Evolutionary conservation across 2,888 invertebrate species (phyloP), one percentile per base, ranked within the genome.

Genomic region (Tetranychus piercei): DNA sequence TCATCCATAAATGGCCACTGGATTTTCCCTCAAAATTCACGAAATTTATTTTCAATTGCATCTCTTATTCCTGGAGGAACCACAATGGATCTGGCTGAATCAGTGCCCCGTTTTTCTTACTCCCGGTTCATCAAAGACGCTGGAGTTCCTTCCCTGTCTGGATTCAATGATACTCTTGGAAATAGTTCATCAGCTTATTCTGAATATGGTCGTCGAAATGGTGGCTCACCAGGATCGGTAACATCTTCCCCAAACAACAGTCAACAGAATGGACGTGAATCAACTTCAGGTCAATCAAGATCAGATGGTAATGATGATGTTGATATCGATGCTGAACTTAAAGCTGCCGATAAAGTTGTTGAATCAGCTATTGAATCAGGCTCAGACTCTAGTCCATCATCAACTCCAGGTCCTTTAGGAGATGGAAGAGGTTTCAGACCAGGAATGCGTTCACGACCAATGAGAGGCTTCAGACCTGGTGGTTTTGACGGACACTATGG

Each of bases 221-320:
- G 55, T 2, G 55, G 55, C 7, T 55, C 55, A 15, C 55, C 55
- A 55, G 55, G 55, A 55, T 55, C 55, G 9, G 55, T 55, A 9
- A 15, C 15, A 15, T 55, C 55, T 15, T 55, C 55, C 2, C 11
- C 55, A 55, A 55, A 55, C 55, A 55, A 55, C 55, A 55, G 7
- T 55, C 55, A 69, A 69, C 69, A 69, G 8, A 69, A 20, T 18
- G 11, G 20, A 20, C 22, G 22, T 20, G 69, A 69, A 20, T 69
- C 69, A 23, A 20, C 18, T 69, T 69, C 69, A 20, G 20, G 20
- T 22, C 69, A 69, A 20, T 11, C 18, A 23, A 23, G 22, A 69
- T 69, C 69, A 23, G 69, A 69, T 69, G 20, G 34, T 69, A 11
- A 69, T 69, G 69, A 69, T 69, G 69, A 69, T 69, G 22, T 20